Base-by-base conservation (phyloP, 2,888 invertebrate genomes). In the Dolichopus griseipennis region DNA sequence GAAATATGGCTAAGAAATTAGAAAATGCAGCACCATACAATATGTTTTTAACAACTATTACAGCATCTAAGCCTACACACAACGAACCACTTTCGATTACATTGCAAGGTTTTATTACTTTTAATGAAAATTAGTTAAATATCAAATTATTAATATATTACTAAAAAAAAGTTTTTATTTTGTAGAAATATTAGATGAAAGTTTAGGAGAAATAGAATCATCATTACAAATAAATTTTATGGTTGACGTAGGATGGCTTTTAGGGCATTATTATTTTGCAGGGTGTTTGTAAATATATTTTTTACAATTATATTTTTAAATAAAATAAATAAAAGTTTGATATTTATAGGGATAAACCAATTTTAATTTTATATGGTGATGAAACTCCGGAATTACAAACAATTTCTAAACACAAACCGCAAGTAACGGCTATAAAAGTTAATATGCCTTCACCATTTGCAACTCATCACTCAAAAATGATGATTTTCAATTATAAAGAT, bases 201-300 rank as follows among this genome's bases (percentile, higher is more conserved):
- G 91, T 76, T 81, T 93, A 5, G 93, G 93, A 0, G 86, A 87
- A 69, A 81, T 94, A 7, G 88, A 88, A 72, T 85, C 86, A 64
- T 89, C 90, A 0, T 80, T 92, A n/a, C 93, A 97, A 81, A 90
- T 97, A 34, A 97, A 94, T 80, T 97, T 93, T 75, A 93, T 96
- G 91, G 90, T 95, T 61, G 95, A 97, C 74, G 84, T 93, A 12
- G 90, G 90, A 1, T 97, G 95, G 95, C 79, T 97, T 0, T 83
- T 94, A 68, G 89, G 92, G 0, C 93, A 95, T 74, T 96, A 96
- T 75, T 85, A 88, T 74, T 88, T 88, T 74, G 90, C 89, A 67
- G 90, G 90, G 67, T 87, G 90, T 75, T 84, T 86, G 88, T 88
- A 81, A 78, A 78, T 76, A 64, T 68, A 64, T 22, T 63, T n/a